Conservation (phyloP, 2,888 invertebrate genomes). For the Drosophila nr. medialis region DNA sequence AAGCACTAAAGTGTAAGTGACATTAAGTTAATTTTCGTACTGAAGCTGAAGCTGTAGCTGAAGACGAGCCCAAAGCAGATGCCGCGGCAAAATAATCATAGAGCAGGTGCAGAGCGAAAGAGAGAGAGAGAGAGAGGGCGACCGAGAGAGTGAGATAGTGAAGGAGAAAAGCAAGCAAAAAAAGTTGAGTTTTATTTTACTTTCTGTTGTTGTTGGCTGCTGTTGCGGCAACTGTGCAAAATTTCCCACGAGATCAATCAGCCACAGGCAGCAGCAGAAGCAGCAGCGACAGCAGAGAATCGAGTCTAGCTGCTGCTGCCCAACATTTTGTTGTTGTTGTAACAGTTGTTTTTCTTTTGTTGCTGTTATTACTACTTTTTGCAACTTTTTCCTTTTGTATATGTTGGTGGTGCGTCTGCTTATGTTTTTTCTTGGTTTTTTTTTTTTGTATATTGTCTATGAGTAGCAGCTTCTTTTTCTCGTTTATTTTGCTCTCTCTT, state of each 20-base stretch:
- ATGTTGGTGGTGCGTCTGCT: slow-evolving; percentile 61
- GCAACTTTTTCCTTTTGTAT: slow-evolving; percentile 70
- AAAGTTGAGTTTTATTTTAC: slow-evolving; percentile 67
- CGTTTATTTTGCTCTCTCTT: slow-evolving; percentile 2
- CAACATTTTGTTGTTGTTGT: slow-evolving; percentile 35
- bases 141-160: slow-evolving; percentile 1
- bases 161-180: slow-evolving; percentile 10
- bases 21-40: slow-evolving; percentile 82
- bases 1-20: slow-evolving; percentile 83
- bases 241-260: slow-evolving; percentile 83
- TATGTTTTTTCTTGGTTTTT: slow-evolving; percentile 27
- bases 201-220: slow-evolving; percentile 36
- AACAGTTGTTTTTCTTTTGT: slow-evolving; percentile 30
- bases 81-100: slow-evolving; percentile 50
- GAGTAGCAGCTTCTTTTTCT: slow-evolving; percentile 19
- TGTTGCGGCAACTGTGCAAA: slow-evolving; percentile 78
- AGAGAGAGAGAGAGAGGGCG: not conserved
- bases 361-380: slow-evolving; percentile 72
- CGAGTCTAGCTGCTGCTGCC: slow-evolving; percentile 34
- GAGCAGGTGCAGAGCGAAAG: slow-evolving; percentile 18
- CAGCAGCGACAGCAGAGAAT: slow-evolving; percentile 31
- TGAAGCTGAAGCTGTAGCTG: slow-evolving; percentile 37
- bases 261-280: slow-evolving; percentile 68
- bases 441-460: slow-evolving; percentile 25
- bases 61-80: slow-evolving; percentile 52